Evolutionary conservation across 2,113 vertebrate species (phyloP), one percentile per base, ranked within the genome.

Genomic region (Heliornis fulica): DNA sequence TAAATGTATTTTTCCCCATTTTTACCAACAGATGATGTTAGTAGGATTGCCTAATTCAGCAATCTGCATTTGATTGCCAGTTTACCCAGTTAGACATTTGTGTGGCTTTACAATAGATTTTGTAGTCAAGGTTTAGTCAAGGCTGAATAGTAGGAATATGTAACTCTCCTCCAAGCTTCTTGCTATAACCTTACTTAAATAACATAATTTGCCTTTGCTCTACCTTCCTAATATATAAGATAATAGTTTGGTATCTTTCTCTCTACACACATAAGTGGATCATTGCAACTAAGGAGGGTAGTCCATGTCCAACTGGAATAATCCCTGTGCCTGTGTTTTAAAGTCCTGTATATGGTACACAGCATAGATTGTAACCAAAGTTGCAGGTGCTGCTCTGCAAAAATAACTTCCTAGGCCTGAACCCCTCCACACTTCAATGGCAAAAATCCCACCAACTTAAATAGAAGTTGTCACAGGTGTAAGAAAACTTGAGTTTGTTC

Each of bases 61-160:
- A 22, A 79, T 64, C 31, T 74, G n/a, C 38, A 41, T 63, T 9
- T 70, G n/a, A 61, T 5, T 29, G 12, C 4, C 22, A 59, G 20
- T 64, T 92, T 57, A 95, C 88, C n/a, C 29, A 90, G 28, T 32
- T 43, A 9, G 15, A 22, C 15, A 59, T 74, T 61, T 60, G 5
- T 45, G 28, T 65, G 31, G 22, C 45, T 93, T 90, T 90, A 77
- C 22, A 89, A 28, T 4, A 50, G 26, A 56, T 87, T 87, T 83
- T 65, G 48, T 60, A 72, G 48, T 26, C 29, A 36, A 87, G 38
- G 31, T 68, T 93, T 79, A 29, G 9, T 66, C 7, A 61, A 66
- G 11, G 19, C 29, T 50, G 31, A 59, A 20, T n/a, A 61, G 12
- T 20, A 64, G 36, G 28, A 82, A 3, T 41, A 34, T 0, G 0